These are phyloP conservation scores for Crocallis elinguaria DNA, from an alignment of 2,888 invertebrate species.

Conservation along the genomic window DNA sequence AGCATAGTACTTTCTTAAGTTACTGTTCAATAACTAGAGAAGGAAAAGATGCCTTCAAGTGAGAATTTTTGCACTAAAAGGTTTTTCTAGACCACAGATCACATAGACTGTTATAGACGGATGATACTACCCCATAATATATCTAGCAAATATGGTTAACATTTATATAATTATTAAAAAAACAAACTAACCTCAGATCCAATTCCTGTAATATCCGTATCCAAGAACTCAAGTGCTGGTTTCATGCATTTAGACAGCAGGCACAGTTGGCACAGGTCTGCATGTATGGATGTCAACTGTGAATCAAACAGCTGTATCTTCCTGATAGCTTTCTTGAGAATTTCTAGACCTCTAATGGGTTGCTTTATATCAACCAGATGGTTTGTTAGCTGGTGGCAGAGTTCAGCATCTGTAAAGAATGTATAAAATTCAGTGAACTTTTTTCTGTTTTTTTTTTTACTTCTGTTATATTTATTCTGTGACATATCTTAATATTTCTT, in stretches of 20 bases:
- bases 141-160: too few species aligned
- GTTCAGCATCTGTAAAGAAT: slow-evolving; percentile 92
- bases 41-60: too few species aligned
- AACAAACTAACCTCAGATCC: slow-evolving; percentile 88
- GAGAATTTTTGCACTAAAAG: too few species aligned
- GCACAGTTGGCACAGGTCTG: slow-evolving; percentile 96
- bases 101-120: too few species aligned
- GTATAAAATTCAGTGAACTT: too few species aligned
- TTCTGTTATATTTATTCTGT: neutral
- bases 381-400: slow-evolving; percentile 93
- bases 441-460: neutral
- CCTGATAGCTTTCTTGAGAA: slow-evolving; percentile 92
- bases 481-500: too few species aligned
- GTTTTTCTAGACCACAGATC: too few species aligned
- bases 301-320: slow-evolving; percentile 95
- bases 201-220: slow-evolving; percentile 96
- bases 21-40: too few species aligned
- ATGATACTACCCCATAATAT: too few species aligned
- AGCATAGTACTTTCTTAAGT: too few species aligned
- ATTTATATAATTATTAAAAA: neutral
- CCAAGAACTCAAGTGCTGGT: slow-evolving; percentile 94
- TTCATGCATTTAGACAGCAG: slow-evolving; percentile 96
- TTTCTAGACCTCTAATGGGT: slow-evolving; percentile 92
- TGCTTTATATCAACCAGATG: slow-evolving; percentile 91
- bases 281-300: slow-evolving; percentile 97